Percentiles rank a stretch among this genome's conserved stretches.
Evolutionary conservation across 2,113 vertebrate species (phyloP).

Genomic region (Orycteropus afer): DNA sequence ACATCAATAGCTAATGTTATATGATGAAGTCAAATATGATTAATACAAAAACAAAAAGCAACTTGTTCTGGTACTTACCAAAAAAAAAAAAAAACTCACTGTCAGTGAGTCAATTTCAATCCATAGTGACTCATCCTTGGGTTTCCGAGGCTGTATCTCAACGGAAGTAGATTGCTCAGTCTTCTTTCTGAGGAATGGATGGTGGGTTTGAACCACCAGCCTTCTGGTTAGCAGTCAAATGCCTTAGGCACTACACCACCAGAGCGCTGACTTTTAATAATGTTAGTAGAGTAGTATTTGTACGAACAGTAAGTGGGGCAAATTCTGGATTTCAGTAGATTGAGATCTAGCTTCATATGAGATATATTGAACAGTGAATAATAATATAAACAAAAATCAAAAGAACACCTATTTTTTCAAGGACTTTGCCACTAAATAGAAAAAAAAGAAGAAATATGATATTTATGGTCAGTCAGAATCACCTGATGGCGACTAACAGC

Average conservation of each 20-base stretch:
- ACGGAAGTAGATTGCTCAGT: too few species aligned
- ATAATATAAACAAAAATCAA: not conserved
- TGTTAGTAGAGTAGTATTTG: not conserved
- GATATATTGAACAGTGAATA: not conserved
- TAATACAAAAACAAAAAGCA: not conserved
- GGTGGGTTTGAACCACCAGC: too few species aligned
- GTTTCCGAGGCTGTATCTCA: too few species aligned
- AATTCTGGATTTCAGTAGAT: not conserved
- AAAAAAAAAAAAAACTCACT: too few species aligned
- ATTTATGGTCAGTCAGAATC: too few species aligned
- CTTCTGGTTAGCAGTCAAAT: too few species aligned
- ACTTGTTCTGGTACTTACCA: not conserved
- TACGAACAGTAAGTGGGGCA: not conserved
- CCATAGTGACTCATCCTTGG: too few species aligned
- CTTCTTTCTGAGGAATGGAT: too few species aligned
- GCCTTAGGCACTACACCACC: too few species aligned
- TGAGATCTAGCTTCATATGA: not conserved
- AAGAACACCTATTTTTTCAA: not conserved
- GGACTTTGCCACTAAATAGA: not conserved
- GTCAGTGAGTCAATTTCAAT: too few species aligned
- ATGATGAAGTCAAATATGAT: not conserved
- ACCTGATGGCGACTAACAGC: too few species aligned
- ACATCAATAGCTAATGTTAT: not conserved
- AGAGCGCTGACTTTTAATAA: not conserved
- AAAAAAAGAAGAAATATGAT: not conserved